phyloP scores from a whole-genome alignment of 2,888 invertebrate species.

The Tetramorium bicarinatum region DNA sequence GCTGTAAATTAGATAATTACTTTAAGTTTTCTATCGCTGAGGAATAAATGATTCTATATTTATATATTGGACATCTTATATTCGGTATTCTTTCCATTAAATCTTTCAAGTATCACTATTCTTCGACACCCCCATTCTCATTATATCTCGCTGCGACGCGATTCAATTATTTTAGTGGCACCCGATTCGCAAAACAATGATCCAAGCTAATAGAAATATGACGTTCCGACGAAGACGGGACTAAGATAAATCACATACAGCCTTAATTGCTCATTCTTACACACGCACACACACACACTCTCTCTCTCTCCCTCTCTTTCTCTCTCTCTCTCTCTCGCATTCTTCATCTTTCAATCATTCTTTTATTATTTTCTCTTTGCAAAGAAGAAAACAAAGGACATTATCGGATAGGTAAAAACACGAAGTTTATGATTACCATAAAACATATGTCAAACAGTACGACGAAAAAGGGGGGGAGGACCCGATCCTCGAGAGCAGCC shows the following conservation, averaged over 20 bases:
- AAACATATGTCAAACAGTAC: constrained; percentile 62
- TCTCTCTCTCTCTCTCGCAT: constrained; percentile 12
- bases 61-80: constrained; percentile 53
- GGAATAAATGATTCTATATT: constrained; percentile 80
- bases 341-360: constrained; percentile 7
- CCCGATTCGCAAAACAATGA: constrained; percentile 43
- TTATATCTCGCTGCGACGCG: constrained; percentile 1
- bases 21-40: constrained; percentile 82
- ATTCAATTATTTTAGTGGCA: constrained; percentile 19
- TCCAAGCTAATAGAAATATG: constrained; percentile 41
- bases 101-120: constrained; percentile 34
- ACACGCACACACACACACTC: not conserved
- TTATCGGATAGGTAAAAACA: constrained; percentile 48
- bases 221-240: constrained; percentile 43
- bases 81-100: not conserved
- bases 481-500: constrained; percentile 47
- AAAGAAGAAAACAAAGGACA: constrained; percentile 44
- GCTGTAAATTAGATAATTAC: constrained; percentile 79
- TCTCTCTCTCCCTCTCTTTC: not conserved
- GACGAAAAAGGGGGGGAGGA: constrained; percentile 54
- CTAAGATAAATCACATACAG: constrained; percentile 43
- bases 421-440: constrained; percentile 52
- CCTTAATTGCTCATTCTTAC: constrained; percentile 31
- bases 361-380: constrained; percentile 11
- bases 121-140: constrained; percentile 2